Conservation (phyloP, 2,888 invertebrate genomes). For the Pammene fasciana region DNA sequence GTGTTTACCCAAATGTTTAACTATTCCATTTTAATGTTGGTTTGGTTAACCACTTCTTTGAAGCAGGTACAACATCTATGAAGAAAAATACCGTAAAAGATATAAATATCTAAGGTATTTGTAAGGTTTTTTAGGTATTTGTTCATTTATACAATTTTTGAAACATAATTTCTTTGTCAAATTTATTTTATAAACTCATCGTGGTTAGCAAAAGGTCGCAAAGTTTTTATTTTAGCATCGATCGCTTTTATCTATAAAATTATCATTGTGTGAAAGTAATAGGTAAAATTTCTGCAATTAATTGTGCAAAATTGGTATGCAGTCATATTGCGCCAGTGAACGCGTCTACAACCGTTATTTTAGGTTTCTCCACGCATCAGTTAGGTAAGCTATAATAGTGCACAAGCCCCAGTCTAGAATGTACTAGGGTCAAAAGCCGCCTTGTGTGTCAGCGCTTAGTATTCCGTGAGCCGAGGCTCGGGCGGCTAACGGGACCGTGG, state of each 20-base stretch:
- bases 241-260: too few relatives aligned
- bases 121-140: too few relatives aligned
- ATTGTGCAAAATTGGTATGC: too few relatives aligned
- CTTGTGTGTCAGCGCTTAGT: conserved; percentile 83
- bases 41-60: background rate
- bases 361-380: conserved; percentile 10
- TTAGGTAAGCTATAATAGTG: conserved; percentile 52
- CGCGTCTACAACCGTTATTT: conserved; percentile 17
- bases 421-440: conserved; percentile 83
- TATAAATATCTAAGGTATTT: too few relatives aligned
- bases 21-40: conserved; percentile 1
- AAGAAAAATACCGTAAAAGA: background rate
- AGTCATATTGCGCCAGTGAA: too few relatives aligned
- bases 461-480: conserved; percentile 76
- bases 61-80: background rate
- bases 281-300: too few relatives aligned
- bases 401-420: conserved; percentile 78
- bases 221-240: too few relatives aligned
- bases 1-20: conserved; percentile 21
- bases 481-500: conserved; percentile 78
- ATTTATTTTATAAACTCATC: too few relatives aligned
- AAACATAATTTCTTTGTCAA: too few relatives aligned
- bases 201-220: too few relatives aligned
- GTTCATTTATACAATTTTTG: too few relatives aligned
- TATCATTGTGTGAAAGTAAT: too few relatives aligned